Evolutionary conservation across 2,888 invertebrate species (phyloP).

Genomic region (Panopea generosa): DNA sequence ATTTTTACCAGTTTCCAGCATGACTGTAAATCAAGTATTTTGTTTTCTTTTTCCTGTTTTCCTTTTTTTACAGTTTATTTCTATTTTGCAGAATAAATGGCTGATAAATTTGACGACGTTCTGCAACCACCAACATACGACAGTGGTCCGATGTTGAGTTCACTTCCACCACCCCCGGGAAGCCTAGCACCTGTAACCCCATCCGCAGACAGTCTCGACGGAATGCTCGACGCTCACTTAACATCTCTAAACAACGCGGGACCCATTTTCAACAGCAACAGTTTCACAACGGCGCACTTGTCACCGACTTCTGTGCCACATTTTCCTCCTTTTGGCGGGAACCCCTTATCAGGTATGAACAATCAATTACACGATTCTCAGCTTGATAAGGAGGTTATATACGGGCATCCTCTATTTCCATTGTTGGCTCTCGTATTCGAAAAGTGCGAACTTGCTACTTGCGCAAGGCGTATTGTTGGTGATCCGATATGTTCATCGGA

Average conservation of each 20-base stretch:
- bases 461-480: constrained; percentile 55
- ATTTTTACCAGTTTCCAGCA: too few species aligned
- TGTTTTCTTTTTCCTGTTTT: too few species aligned
- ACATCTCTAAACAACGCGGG: constrained; percentile 39
- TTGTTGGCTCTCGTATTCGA: constrained; percentile 61
- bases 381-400: constrained; percentile 55
- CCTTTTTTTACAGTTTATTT: too few species aligned
- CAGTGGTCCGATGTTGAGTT: constrained; percentile 36
- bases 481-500: constrained; percentile 63
- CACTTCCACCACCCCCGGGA: constrained; percentile 27
- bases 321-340: constrained; percentile 32
- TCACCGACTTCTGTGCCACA: constrained; percentile 33
- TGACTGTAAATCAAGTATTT: too few species aligned
- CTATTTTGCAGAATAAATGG: constrained; percentile 31
- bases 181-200: constrained; percentile 13
- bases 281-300: constrained; percentile 18
- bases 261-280: constrained; percentile 18
- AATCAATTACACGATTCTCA: constrained; percentile 47
- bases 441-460: constrained; percentile 65
- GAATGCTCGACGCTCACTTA: constrained; percentile 46
- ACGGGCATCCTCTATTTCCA: constrained; percentile 61
- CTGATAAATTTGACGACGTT: constrained; percentile 53
- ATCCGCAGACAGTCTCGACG: constrained; percentile 33
- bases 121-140: constrained; percentile 53
- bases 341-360: constrained; percentile 56